These are phyloP conservation scores for Botia almorhae DNA, from an alignment of 2,797 vertebrate genomes.

Conservation along the genomic window DNA sequence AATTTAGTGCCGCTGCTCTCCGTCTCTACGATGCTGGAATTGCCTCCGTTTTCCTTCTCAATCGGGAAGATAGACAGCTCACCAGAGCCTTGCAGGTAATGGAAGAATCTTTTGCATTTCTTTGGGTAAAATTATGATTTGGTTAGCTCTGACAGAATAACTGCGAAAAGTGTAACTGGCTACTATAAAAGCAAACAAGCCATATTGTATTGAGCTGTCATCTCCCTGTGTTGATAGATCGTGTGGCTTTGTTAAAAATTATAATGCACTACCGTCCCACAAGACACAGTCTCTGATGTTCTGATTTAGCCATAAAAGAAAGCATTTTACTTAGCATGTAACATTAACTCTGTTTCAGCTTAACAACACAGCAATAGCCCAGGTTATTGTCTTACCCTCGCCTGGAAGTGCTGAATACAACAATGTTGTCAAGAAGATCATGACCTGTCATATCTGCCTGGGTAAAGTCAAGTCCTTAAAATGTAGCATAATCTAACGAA, in stretches of 20 bases:
- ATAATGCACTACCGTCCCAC: too few species aligned
- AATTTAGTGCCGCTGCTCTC: constrained; percentile 82
- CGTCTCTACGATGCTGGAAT: constrained; percentile 88
- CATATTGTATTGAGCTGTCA: neutral
- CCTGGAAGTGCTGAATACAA: constrained; percentile 75
- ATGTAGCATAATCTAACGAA: neutral
- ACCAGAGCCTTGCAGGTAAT: constrained; percentile 84
- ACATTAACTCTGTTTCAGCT: constrained; percentile 74
- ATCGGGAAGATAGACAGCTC: constrained; percentile 79
- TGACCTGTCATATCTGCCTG: constrained; percentile 90
- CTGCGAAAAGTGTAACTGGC: neutral
- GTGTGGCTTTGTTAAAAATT: too few species aligned
- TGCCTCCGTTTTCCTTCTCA: constrained; percentile 86
- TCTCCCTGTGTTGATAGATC: too few species aligned
- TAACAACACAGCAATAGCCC: constrained; percentile 87
- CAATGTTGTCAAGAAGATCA: constrained; percentile 78
- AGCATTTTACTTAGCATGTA: neutral
- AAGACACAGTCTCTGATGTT: neutral
- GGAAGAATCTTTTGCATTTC: neutral
- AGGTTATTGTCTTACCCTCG: constrained; percentile 82
- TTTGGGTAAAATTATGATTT: neutral
- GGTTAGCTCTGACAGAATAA: neutral
- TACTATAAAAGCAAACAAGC: neutral
- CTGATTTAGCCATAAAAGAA: neutral
- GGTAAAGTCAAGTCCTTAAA: constrained; percentile 76